Conservation (phyloP, 2,888 invertebrate species). For the Bhutanitis thaidina region DNA sequence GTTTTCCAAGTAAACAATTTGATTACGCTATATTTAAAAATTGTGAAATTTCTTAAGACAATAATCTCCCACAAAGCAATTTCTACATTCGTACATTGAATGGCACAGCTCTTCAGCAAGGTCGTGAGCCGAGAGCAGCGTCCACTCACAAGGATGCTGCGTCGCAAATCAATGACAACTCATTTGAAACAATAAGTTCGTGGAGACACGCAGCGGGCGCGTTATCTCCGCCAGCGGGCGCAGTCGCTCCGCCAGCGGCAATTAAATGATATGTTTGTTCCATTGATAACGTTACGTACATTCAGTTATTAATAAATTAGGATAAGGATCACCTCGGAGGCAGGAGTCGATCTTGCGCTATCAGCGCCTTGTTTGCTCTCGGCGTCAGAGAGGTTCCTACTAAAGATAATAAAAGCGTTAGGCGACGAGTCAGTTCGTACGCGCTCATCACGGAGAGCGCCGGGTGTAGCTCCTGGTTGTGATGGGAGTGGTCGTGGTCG, state of each 20-base stretch:
- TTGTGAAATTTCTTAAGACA: too few relatives aligned
- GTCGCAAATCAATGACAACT: neutral
- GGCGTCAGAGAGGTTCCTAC: constrained; percentile 14
- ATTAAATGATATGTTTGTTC: neutral
- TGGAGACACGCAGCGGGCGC: neutral
- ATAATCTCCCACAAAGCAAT: too few relatives aligned
- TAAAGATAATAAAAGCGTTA: constrained; percentile 7
- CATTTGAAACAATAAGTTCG: neutral
- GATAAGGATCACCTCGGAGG: neutral
- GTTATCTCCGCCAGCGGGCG: neutral
- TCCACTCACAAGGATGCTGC: neutral
- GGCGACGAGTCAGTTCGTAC: neutral
- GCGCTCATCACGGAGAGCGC: neutral
- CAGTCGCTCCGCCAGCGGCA: neutral
- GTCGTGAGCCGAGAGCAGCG: too few relatives aligned
- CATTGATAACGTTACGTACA: constrained; percentile 4
- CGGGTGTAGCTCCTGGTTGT: neutral
- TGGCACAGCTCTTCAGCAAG: too few relatives aligned
- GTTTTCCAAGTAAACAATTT: too few relatives aligned
- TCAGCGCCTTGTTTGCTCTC: constrained; percentile 8
- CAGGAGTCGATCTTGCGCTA: constrained; percentile 6
- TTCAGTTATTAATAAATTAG: constrained; percentile 9
- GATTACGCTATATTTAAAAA: too few relatives aligned
- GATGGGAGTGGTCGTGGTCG: neutral
- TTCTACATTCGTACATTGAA: too few relatives aligned